phyloP scores from a whole-genome alignment of 2,113 vertebrate genomes.

The Pituophis catenifer region DNA sequence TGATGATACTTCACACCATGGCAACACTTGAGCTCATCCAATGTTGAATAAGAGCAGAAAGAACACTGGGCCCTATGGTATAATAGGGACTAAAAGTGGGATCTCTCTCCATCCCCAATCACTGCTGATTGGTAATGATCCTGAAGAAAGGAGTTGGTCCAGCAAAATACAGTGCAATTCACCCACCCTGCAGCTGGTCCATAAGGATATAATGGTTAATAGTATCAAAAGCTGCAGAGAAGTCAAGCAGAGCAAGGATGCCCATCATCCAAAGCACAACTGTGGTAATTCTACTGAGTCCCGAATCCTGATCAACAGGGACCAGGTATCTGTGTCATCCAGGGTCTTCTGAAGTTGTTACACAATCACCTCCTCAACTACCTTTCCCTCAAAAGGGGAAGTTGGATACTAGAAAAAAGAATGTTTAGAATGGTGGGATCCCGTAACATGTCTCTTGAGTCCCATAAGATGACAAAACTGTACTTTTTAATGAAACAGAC shows the following conservation, averaged over 20 bases:
- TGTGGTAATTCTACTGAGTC: neutral
- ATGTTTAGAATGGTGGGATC: neutral
- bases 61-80: neutral
- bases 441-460: neutral
- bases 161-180: neutral
- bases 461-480: neutral
- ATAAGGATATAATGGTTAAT: neutral
- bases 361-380: neutral
- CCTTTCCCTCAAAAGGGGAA: neutral
- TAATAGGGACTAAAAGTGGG: neutral
- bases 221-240: neutral
- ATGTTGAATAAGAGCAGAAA: neutral
- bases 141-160: neutral
- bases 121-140: neutral
- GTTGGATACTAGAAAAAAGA: neutral
- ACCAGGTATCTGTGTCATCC: neutral
- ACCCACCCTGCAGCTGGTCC: neutral
- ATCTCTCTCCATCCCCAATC: neutral
- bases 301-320: neutral
- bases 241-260: neutral
- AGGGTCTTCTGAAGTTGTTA: neutral
- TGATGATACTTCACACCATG: no score
- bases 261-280: neutral
- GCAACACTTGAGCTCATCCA: neutral
- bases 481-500: neutral